A percentile compares a stretch with the other conserved stretches of the same genome.
These are phyloP conservation scores for Tipula helvola DNA, from an alignment of 2,888 invertebrate species.

Conservation along the genomic window DNA sequence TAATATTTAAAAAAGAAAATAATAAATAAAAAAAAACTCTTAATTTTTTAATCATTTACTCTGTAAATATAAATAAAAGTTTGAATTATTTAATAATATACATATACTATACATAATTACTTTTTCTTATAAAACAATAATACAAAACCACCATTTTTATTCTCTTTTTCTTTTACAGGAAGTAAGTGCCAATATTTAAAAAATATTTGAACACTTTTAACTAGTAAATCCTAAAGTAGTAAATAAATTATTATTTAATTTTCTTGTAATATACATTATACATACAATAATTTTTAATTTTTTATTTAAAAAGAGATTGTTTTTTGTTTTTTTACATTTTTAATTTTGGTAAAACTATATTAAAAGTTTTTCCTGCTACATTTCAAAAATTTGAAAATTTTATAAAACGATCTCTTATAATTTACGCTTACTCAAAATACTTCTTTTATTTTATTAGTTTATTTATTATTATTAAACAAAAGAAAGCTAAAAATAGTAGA, in stretches of 20 bases:
- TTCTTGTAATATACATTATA: background rate
- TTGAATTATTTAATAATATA: background rate
- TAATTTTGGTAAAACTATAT: slow-evolving; percentile 1
- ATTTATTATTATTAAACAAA: background rate
- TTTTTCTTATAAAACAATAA: background rate
- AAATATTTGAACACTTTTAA: background rate
- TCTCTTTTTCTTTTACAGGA: slow-evolving; percentile 34
- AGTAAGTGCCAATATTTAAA: slow-evolving; percentile 27
- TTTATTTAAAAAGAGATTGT: background rate
- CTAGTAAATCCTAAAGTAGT: background rate
- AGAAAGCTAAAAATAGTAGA: background rate
- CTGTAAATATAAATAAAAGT: background rate
- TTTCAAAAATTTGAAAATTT: background rate
- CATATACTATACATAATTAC: background rate
- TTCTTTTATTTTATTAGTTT: background rate
- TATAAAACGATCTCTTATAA: background rate
- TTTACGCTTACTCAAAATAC: background rate
- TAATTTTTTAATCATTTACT: background rate
- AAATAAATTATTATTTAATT: background rate
- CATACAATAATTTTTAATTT: background rate
- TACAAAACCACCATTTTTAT: slow-evolving; percentile 18
- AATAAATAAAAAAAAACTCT: background rate
- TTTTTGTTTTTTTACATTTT: background rate
- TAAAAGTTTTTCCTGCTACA: background rate
- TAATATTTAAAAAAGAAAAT: slow-evolving; percentile 5